Evolutionary conservation across 2,797 vertebrate species (phyloP), one percentile per base, ranked within the genome.

Genomic region (Siniperca undulata): DNA sequence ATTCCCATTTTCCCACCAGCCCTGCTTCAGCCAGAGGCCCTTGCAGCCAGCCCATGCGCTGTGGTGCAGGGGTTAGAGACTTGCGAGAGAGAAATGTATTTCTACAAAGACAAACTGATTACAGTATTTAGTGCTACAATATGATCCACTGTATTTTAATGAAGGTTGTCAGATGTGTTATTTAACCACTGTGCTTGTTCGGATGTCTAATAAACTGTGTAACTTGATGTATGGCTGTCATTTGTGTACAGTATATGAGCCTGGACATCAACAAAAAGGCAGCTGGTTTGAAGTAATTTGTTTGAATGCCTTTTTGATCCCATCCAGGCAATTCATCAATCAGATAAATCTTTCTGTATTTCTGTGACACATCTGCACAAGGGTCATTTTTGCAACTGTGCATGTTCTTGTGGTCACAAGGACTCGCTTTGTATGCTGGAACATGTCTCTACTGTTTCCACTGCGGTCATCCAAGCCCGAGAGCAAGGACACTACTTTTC

Each of bases 1-100:
- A 95, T 93, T 91, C 94, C 91, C 8, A 91, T 82, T 93, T 96
- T 97, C 97, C 96, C 96, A 97, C 91, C 86, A 95, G 93, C 92
- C 87, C 87, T 82, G 85, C 84, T 91, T 92, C 90, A 93, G 82
- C 77, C 86, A 91, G 88, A 93, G 90, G 86, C 89, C 86, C 83
- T 76, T 82, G 87, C 74, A 80, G 88, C 34, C 74, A 82, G 66
- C 58, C 60, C 66, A 38, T 71, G 70, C 77, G 48, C 76, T 48
- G 79, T 82, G 86, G 77, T 88, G 86, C 86, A 85, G 86, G 85
- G 81, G 77, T 68, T 55, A 14, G 50, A 56, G 73, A 85, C 65
- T 46, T 20, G 19, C 66, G 77, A 62, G 71, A 67, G 34, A 80
- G 85, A 78, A 68, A 78, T 85, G 62, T 71, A 86, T 85, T 83